These are phyloP conservation scores for Drosophila repletoides DNA, from an alignment of 1,140 invertebrate genomes.

Conservation along the genomic window DNA sequence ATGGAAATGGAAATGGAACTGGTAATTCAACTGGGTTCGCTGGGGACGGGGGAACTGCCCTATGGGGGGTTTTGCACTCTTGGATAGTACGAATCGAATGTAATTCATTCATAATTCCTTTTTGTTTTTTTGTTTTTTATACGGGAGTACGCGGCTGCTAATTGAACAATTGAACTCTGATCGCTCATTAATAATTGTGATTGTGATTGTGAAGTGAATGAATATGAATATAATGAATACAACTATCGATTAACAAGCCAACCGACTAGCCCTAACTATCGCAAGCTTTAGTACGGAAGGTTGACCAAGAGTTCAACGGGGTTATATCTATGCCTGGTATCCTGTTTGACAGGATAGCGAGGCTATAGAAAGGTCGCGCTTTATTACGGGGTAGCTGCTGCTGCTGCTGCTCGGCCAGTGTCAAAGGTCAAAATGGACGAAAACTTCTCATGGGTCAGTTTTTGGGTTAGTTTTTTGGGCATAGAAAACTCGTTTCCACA, in stretches of 20 bases:
- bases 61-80: background rate
- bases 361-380: conserved; percentile 13
- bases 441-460: conserved; percentile 77
- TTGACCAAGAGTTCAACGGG: conserved; percentile 17
- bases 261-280: background rate
- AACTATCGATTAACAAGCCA: conserved; percentile 9
- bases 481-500: conserved; percentile 57
- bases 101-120: conserved; percentile 62
- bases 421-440: conserved; percentile 76
- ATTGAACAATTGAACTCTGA: conserved; percentile 78
- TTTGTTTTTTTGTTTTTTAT: too few relatives aligned
- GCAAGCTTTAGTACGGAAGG: background rate
- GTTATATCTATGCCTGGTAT: conserved; percentile 6
- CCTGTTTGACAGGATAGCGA: conserved; percentile 52
- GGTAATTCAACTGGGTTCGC: conserved; percentile 3
- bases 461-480: conserved; percentile 30
- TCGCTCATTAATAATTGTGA: conserved; percentile 52
- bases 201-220: conserved; percentile 20
- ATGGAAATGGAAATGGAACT: too few relatives aligned
- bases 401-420: conserved; percentile 59
- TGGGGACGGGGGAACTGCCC: background rate
- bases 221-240: conserved; percentile 44
- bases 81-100: conserved; percentile 7
- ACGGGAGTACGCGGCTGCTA: conserved; percentile 56
- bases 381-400: conserved; percentile 56